A percentile compares a stretch with the other conserved stretches of the same genome.
These are phyloP conservation scores for Cerceris rybyensis DNA, from an alignment of 2,888 invertebrate species.

Conservation along the genomic window DNA sequence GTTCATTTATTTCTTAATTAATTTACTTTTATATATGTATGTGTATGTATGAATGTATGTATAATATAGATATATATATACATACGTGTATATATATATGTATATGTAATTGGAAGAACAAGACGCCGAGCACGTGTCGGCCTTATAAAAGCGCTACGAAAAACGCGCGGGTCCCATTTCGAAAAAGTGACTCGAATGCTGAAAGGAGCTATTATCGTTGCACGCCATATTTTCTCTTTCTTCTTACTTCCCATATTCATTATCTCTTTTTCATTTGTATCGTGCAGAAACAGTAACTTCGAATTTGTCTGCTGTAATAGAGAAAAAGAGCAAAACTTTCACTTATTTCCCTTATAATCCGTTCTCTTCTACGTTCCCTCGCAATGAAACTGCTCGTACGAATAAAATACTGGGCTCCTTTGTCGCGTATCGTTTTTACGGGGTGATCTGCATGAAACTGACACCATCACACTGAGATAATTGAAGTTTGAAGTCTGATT, in stretches of 20 bases:
- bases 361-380: no score
- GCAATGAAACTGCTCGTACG: no score
- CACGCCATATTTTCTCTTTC: conserved; percentile 3
- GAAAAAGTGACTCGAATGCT: conserved; percentile 63
- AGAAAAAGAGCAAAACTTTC: no score
- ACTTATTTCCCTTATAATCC: no score
- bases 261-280: background rate
- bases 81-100: conserved; percentile 44
- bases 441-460: conserved; percentile 7
- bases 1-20: conserved; percentile 12
- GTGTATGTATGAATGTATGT: conserved; percentile 37
- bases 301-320: no score
- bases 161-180: conserved; percentile 79
- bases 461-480: no score
- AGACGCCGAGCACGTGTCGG: conserved; percentile 69
- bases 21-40: conserved; percentile 35
- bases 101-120: conserved; percentile 76
- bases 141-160: conserved; percentile 65
- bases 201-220: conserved; percentile 38
- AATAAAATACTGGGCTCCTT: conserved; percentile 13
- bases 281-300: no score
- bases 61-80: conserved; percentile 31
- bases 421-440: conserved; percentile 29
- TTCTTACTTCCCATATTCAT: background rate
- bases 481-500: no score